Evolutionary conservation across 2,113 vertebrate genomes (phyloP).

Genomic region (Rhabdomys dilectus): DNA sequence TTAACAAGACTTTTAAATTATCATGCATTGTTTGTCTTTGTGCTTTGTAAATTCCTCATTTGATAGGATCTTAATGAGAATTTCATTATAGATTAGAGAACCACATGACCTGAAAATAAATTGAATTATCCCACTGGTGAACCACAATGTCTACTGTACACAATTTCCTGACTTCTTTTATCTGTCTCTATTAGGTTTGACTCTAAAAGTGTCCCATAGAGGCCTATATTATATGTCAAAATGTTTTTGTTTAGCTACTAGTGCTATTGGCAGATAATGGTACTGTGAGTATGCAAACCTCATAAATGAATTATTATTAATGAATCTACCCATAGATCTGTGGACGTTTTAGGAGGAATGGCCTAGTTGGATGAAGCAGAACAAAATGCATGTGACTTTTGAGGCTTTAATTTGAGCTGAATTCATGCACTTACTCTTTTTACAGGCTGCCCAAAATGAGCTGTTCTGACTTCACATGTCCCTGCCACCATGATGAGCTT

Average conservation of each 20-base stretch:
- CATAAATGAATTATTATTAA: background rate
- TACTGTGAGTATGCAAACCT: background rate
- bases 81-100: background rate
- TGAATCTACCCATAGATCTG: background rate
- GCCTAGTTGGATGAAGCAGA: background rate
- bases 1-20: background rate
- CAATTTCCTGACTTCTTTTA: background rate
- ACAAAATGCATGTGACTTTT: too few species aligned
- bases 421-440: background rate
- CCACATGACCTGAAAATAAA: background rate
- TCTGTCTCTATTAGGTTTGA: background rate
- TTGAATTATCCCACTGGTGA: background rate
- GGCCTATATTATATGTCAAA: background rate
- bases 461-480: background rate
- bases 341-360: too few species aligned
- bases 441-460: background rate
- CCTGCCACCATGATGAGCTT: background rate
- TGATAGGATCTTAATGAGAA: background rate
- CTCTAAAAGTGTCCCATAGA: background rate
- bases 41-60: constrained; percentile 20
- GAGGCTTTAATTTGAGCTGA: background rate
- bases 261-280: background rate
- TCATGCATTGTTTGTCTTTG: background rate
- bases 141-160: background rate
- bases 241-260: background rate